Evolutionary conservation across 2,888 invertebrate genomes (phyloP).

Genomic region (Drosophila stalkeri): DNA sequence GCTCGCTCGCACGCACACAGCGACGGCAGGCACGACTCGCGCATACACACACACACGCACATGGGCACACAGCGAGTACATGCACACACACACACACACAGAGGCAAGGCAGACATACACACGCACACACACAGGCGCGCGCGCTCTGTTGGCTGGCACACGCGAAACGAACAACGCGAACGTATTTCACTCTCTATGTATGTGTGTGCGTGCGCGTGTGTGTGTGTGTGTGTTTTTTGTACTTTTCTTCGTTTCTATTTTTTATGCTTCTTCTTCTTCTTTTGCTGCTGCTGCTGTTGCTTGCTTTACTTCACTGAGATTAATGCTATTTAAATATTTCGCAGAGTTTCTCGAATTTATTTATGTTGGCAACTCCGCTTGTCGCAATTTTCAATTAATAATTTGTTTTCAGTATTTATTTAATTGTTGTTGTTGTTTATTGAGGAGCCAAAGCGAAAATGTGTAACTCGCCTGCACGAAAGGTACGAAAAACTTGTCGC

Average conservation of each 20-base stretch:
- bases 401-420: constrained; percentile 20
- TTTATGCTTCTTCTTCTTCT: constrained; percentile 5
- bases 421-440: constrained; percentile 18
- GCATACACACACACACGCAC: constrained; percentile 19
- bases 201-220: constrained; percentile 50
- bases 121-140: background rate
- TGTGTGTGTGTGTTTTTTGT: constrained; percentile 57
- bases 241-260: constrained; percentile 40
- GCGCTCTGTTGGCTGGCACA: constrained; percentile 10
- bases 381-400: constrained; percentile 20
- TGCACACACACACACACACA: constrained; percentile 21
- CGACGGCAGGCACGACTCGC: constrained; percentile 24
- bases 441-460: constrained; percentile 49
- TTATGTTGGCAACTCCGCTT: constrained; percentile 16
- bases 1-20: constrained; percentile 22
- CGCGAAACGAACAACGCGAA: constrained; percentile 58
- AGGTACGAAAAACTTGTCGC: constrained; percentile 84
- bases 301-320: constrained; percentile 48
- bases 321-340: constrained; percentile 6
- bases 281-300: background rate
- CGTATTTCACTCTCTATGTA: constrained; percentile 40
- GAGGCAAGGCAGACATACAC: background rate
- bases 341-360: background rate
- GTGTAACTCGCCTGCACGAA: constrained; percentile 72
- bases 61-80: constrained; percentile 7